Base-by-base conservation (phyloP, 2,888 invertebrate genomes). In the Megastigmus dorsalis region DNA sequence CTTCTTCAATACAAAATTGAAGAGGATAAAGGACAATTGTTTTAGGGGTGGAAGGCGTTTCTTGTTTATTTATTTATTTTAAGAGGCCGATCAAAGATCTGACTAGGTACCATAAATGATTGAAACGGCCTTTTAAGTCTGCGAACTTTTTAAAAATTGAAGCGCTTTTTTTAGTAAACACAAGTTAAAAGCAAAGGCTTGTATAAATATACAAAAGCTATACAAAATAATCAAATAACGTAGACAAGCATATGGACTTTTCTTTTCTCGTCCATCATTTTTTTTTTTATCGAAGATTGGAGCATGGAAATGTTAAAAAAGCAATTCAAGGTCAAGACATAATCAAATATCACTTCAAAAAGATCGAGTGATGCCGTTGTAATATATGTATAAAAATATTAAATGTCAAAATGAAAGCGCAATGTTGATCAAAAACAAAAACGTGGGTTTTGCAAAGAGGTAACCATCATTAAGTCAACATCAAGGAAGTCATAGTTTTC, bases 61-160 rank as follows among this genome's bases (percentile, higher is more conserved):
- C 18, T 45, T 70, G 36, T 55, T 26, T 65, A 18, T 59, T 45
- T 70, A 36, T 55, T 26, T 65, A 18, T 59, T n/a, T 5, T 45
- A 26, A 30, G 26, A 62, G 23, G 48, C 60, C 70, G 45, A 63
- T 63, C 10, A 55, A 48, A 33, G 15, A 38, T 23, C 28, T 48
- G 20, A 36, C 13, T 54, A 50, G 62, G 20, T 59, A 20, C 26
- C 13, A 62, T 48, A 60, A 30, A 48, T 38, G 52, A 59, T 65
- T 48, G 50, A 62, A 71, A 66, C 69, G 69, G 57, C 68, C 57
- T 70, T 60, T 71, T 20, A 66, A 76, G 74, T 76, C 71, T 76
- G 74, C 76, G 67, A 59, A 71, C 70, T 70, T 76, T n/a, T 74
- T 4, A 57, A 71, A 43, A 62, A 71, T 63, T 57, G 13, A 75